A percentile compares a stretch with the other conserved stretches of the same genome.
Evolutionary conservation across 1,140 invertebrate genomes (phyloP).

Genomic region (Harpegnathos saltator): DNA sequence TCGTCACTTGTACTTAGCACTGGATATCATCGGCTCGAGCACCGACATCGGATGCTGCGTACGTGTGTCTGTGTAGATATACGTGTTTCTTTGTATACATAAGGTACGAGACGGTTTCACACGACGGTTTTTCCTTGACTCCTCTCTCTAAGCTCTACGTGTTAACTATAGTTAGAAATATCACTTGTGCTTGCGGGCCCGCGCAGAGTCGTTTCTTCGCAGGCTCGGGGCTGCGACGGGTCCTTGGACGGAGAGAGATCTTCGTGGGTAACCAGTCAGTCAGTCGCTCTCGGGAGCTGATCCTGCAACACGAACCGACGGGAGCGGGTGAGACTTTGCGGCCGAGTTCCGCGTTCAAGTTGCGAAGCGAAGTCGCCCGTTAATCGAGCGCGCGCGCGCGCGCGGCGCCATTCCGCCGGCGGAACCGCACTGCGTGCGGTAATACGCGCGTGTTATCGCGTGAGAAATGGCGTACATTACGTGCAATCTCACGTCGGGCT

Average conservation of each 20-base stretch:
- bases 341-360: not conserved
- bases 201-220: slow-evolving; percentile 64
- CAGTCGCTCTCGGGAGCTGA: slow-evolving; percentile 62
- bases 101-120: slow-evolving; percentile 9
- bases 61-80: too few species aligned
- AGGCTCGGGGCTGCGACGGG: slow-evolving; percentile 60
- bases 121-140: slow-evolving; percentile 18
- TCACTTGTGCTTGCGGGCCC: slow-evolving; percentile 72
- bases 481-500: too few species aligned
- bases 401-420: too few species aligned
- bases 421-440: too few species aligned
- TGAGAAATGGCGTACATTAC: too few species aligned
- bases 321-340: not conserved
- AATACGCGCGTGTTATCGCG: too few species aligned
- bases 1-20: slow-evolving; percentile 38
- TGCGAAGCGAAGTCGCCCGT: too few species aligned
- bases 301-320: slow-evolving; percentile 60
- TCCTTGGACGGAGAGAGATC: slow-evolving; percentile 82
- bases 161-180: slow-evolving; percentile 70
- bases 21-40: slow-evolving; percentile 19
- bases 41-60: slow-evolving; percentile 18
- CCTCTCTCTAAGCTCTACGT: slow-evolving; percentile 51
- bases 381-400: not conserved
- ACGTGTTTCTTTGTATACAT: not conserved
- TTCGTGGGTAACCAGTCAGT: slow-evolving; percentile 66